Conservation (phyloP, 1,140 invertebrate genomes). For the Pachyrhynchus sulphureomaculatus region DNA sequence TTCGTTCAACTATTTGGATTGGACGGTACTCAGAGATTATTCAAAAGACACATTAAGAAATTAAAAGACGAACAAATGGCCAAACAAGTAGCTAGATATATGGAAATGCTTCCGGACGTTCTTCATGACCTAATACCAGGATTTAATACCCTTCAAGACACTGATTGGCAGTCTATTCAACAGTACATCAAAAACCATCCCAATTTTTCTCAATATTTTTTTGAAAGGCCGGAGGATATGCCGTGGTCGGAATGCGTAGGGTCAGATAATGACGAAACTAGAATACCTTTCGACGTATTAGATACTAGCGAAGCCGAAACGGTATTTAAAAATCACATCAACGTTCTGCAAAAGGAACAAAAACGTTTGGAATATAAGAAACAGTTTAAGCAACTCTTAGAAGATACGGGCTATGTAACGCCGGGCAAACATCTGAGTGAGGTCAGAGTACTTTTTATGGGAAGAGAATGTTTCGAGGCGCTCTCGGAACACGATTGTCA, state of each 20-base stretch:
- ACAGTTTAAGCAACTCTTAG: slow-evolving; percentile 90
- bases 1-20: slow-evolving; percentile 88
- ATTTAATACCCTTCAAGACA: slow-evolving; percentile 71
- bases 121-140: slow-evolving; percentile 83
- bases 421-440: slow-evolving; percentile 91
- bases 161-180: slow-evolving; percentile 85
- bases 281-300: slow-evolving; percentile 89
- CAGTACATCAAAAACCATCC: slow-evolving; percentile 82
- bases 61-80: slow-evolving; percentile 83
- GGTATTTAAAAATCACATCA: slow-evolving; percentile 88
- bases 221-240: slow-evolving; percentile 75
- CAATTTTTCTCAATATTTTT: slow-evolving; percentile 89
- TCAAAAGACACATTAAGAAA: slow-evolving; percentile 79
- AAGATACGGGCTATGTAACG: slow-evolving; percentile 92
- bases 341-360: slow-evolving; percentile 86
- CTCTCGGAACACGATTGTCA: slow-evolving; percentile 88
- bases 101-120: slow-evolving; percentile 78
- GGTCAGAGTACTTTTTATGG: slow-evolving; percentile 91
- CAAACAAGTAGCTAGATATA: slow-evolving; percentile 77
- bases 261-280: slow-evolving; percentile 63
- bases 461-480: slow-evolving; percentile 91
- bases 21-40: slow-evolving; percentile 78
- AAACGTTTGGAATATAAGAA: slow-evolving; percentile 89
- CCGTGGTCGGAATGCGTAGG: slow-evolving; percentile 79
- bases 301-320: slow-evolving; percentile 88